phyloP scores from a whole-genome alignment of 2,888 invertebrate species.

The Nymphalis c-album region DNA sequence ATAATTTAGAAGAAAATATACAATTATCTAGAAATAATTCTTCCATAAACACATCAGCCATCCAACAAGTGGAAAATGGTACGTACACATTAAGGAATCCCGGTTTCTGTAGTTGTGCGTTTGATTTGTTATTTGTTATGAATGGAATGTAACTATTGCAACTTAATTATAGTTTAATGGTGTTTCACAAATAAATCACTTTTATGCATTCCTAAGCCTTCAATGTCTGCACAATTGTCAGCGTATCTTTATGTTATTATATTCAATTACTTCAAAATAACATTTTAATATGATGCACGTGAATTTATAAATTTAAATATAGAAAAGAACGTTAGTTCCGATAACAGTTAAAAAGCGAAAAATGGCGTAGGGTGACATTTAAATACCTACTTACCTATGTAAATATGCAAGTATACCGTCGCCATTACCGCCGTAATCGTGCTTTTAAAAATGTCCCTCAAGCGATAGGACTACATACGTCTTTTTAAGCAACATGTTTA shows the following conservation, averaged over 20 bases:
- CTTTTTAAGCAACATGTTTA: slow-evolving; percentile 15
- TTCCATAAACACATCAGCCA: slow-evolving; percentile 38
- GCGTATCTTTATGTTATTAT: background rate
- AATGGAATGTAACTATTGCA: slow-evolving; percentile 6
- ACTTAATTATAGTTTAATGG: background rate
- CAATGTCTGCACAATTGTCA: slow-evolving; percentile 7
- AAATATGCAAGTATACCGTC: slow-evolving; percentile 30
- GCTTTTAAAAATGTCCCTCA: slow-evolving; percentile 23
- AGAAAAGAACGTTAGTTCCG: slow-evolving; percentile 17
- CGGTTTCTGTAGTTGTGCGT: background rate
- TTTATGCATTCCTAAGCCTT: slow-evolving; percentile 10
- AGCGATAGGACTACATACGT: slow-evolving; percentile 17
- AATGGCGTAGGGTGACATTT: slow-evolving; percentile 24
- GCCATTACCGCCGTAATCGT: slow-evolving; percentile 21
- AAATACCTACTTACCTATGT: slow-evolving; percentile 29
- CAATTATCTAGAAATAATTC: slow-evolving; percentile 66
- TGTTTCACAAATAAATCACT: slow-evolving; percentile 6
- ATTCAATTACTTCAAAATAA: slow-evolving; percentile 8
- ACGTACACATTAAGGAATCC: slow-evolving; percentile 6
- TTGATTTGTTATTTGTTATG: slow-evolving; percentile 3
- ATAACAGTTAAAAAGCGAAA: slow-evolving; percentile 20
- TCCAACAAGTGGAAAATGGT: slow-evolving; percentile 26
- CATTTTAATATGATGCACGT: slow-evolving; percentile 4
- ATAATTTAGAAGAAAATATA: slow-evolving; percentile 63
- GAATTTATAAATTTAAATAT: slow-evolving; percentile 9